These are phyloP conservation scores for Argopecten irradians DNA, from an alignment of 1,140 invertebrate genomes.

Conservation along the genomic window DNA sequence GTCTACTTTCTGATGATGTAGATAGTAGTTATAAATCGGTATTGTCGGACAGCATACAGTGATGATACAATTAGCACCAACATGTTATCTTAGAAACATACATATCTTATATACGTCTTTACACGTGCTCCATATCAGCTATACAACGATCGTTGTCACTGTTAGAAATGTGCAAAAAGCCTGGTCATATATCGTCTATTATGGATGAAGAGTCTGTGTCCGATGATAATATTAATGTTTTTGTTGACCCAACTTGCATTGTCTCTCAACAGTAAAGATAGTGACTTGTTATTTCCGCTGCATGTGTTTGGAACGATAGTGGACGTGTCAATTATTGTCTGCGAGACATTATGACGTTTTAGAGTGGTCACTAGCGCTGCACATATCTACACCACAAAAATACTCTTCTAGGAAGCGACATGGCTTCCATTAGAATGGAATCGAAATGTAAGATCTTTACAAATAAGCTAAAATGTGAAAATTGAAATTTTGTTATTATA, in stretches of 20 bases:
- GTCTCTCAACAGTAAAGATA: not conserved
- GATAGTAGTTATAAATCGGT: not conserved
- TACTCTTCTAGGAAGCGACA: too few species aligned
- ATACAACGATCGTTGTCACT: not conserved
- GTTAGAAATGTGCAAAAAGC: not conserved
- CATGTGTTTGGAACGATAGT: not conserved
- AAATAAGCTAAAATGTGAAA: too few species aligned
- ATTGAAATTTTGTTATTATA: too few species aligned
- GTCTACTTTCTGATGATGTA: not conserved
- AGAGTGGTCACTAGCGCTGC: too few species aligned
- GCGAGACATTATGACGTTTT: not conserved
- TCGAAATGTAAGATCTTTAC: too few species aligned
- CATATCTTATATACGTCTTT: not conserved
- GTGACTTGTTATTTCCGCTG: not conserved
- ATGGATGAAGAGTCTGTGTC: not conserved
- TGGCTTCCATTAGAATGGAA: too few species aligned
- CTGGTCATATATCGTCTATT: not conserved
- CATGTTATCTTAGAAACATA: not conserved
- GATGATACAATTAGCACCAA: not conserved
- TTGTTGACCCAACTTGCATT: not conserved
- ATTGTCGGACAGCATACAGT: not conserved
- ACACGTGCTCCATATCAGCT: not conserved
- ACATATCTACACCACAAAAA: too few species aligned
- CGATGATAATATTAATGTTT: not conserved
- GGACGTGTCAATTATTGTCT: not conserved